A percentile compares a stretch with the other conserved stretches of the same genome.
phyloP scores from a whole-genome alignment of 2,113 vertebrate species.

The Tragelaphus imberbis region DNA sequence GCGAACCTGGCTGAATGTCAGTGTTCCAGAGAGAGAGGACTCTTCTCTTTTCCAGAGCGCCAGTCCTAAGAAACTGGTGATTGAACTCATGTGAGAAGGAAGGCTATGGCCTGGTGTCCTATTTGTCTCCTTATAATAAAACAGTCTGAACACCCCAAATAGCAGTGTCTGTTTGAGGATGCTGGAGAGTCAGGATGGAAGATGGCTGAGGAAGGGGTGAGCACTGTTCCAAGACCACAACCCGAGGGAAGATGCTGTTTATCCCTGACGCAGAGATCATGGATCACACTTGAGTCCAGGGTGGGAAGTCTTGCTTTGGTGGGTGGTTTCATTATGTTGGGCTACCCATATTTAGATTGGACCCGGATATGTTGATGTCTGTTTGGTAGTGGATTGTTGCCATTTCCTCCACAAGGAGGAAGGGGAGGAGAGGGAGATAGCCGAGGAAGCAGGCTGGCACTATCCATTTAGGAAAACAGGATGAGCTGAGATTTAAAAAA shows the following conservation, averaged over 20 bases:
- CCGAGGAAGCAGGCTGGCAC: not conserved
- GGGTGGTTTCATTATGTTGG: not conserved
- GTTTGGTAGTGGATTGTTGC: rapidly evolving
- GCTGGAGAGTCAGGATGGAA: not conserved
- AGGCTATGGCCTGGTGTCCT: rapidly evolving
- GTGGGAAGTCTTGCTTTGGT: not conserved
- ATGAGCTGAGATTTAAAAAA: not conserved
- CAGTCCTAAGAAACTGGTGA: not conserved
- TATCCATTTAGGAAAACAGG: not conserved
- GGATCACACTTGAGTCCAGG: not conserved
- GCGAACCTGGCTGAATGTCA: not conserved
- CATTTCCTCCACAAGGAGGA: not conserved
- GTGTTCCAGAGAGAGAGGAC: not conserved
- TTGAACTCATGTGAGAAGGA: not conserved
- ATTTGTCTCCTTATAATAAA: not conserved
- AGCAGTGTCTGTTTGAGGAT: not conserved
- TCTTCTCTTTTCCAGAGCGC: not conserved
- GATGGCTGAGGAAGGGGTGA: too few species aligned
- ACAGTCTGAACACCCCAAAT: too few species aligned
- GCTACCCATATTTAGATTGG: not conserved
- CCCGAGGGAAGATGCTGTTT: not conserved
- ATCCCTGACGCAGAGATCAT: rapidly evolving
- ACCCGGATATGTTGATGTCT: not conserved
- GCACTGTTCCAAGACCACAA: not conserved
- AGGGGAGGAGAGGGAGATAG: not conserved